phyloP scores from a whole-genome alignment of 2,797 vertebrate species.

The Sebastes ruberrimus region DNA sequence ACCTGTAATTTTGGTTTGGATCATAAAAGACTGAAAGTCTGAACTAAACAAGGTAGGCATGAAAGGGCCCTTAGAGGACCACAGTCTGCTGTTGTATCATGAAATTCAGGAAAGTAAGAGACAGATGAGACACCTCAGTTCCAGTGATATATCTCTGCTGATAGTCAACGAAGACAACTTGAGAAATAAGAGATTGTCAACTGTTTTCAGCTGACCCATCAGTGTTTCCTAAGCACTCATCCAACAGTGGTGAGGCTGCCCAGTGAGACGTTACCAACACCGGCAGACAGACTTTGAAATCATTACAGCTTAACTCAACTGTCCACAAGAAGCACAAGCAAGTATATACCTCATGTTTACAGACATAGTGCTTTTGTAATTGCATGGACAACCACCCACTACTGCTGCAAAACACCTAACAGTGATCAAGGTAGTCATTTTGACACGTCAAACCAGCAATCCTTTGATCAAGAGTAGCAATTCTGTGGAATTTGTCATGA shows the following conservation, averaged over 20 bases:
- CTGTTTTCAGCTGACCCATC: neutral
- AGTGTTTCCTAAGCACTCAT: neutral
- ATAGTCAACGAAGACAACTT: neutral
- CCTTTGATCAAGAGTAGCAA: conserved; percentile 15
- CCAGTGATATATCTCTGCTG: neutral
- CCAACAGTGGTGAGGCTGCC: neutral
- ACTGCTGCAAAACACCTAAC: conserved; percentile 8
- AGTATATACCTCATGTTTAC: neutral
- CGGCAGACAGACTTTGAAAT: neutral
- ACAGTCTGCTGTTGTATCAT: neutral
- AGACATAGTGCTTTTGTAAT: neutral
- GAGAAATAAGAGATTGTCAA: neutral
- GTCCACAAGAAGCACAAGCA: neutral
- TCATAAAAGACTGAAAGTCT: neutral
- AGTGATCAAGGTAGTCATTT: conserved; percentile 3
- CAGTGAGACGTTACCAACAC: conserved; percentile 2
- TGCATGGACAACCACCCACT: neutral
- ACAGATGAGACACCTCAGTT: conserved; percentile 3
- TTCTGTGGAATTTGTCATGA: conserved; percentile 19
- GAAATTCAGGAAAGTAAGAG: neutral
- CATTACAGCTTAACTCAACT: neutral
- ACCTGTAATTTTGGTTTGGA: neutral
- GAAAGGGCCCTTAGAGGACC: neutral
- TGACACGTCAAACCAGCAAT: conserved; percentile 16
- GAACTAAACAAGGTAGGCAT: neutral